These are phyloP conservation scores for Nyctibius grandis DNA, from an alignment of 2,797 vertebrate species.

Conservation along the genomic window DNA sequence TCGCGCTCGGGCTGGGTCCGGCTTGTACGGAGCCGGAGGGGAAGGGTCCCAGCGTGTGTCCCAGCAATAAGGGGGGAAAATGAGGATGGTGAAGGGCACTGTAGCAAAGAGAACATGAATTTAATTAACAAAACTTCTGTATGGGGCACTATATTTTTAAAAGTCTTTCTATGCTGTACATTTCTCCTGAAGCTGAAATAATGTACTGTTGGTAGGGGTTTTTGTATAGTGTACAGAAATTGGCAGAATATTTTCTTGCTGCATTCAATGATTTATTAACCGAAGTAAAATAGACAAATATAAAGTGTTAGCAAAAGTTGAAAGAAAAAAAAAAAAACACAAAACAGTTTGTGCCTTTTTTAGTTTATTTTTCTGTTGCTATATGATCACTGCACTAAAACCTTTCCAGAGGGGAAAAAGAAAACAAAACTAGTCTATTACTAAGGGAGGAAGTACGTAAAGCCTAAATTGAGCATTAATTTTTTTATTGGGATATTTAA, in stretches of 20 bases:
- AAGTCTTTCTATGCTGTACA: constrained; percentile 72
- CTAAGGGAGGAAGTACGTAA: not conserved
- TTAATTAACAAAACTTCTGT: constrained; percentile 47
- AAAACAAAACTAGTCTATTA: constrained; percentile 15
- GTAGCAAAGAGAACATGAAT: constrained; percentile 27
- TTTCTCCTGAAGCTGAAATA: constrained; percentile 69
- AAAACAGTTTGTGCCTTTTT: constrained; percentile 78
- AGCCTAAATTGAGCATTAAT: constrained; percentile 5
- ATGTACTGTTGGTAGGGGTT: constrained; percentile 62
- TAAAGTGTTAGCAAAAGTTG: constrained; percentile 73
- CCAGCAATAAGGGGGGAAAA: constrained; percentile 43
- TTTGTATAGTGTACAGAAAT: constrained; percentile 85
- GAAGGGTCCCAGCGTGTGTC: not conserved
- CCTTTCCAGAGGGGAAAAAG: constrained; percentile 21
- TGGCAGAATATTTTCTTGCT: constrained; percentile 81
- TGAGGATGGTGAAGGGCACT: constrained; percentile 3
- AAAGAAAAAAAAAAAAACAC: constrained; percentile 49
- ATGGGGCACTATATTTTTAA: constrained; percentile 66
- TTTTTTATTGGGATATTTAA: constrained; percentile 40
- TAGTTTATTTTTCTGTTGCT: constrained; percentile 59
- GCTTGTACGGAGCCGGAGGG: not conserved
- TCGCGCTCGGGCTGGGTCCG: not conserved
- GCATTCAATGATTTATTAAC: constrained; percentile 78
- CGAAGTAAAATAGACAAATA: constrained; percentile 74
- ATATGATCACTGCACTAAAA: constrained; percentile 64